A percentile compares a stretch with the other conserved stretches of the same genome.
phyloP scores from a whole-genome alignment of 92 coral and sea anemone genomes.

The Metridium senile region DNA sequence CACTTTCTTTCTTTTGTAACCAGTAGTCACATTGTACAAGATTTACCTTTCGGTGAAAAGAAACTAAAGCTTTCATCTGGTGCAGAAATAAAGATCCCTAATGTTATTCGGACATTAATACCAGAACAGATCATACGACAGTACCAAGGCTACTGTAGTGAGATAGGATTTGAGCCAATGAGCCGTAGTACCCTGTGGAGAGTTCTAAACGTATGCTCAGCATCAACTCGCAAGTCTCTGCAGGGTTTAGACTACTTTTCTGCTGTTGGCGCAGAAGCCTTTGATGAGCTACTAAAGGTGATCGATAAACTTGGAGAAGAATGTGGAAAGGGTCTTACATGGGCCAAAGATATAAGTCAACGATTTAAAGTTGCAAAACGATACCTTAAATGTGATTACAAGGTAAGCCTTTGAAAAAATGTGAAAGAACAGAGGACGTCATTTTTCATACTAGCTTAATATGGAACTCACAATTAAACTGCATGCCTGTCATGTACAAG shows the following conservation, averaged over 20 bases:
- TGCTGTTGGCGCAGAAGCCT: slow-evolving; percentile 54
- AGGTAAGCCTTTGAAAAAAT: slow-evolving; percentile 40
- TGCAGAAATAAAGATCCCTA: slow-evolving; percentile 42
- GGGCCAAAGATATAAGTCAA: slow-evolving; percentile 48
- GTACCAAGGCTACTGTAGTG: too few species aligned
- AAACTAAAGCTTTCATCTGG: slow-evolving; percentile 41
- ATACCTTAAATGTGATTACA: slow-evolving; percentile 54
- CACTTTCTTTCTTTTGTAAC: slow-evolving; percentile 59
- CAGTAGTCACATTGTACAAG: slow-evolving; percentile 47
- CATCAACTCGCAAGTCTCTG: slow-evolving; percentile 55
- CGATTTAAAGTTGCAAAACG: slow-evolving; percentile 49
- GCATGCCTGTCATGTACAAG: too few species aligned
- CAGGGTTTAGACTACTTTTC: slow-evolving; percentile 37
- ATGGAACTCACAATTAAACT: too few species aligned
- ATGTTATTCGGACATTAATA: slow-evolving; percentile 40
- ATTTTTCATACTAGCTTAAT: too few species aligned
- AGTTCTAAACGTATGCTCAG: slow-evolving; percentile 47
- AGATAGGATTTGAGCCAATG: slow-evolving; percentile 44
- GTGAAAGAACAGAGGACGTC: too few species aligned
- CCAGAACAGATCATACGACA: slow-evolving; percentile 50
- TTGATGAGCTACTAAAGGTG: slow-evolving; percentile 53
- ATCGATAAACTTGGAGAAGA: slow-evolving; percentile 58
- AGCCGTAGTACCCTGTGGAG: slow-evolving; percentile 47
- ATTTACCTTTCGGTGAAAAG: too few species aligned
- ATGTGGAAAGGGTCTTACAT: slow-evolving; percentile 43